Evolutionary conservation across 1,140 invertebrate species (phyloP).

Genomic region (Lanistes nyassanus): DNA sequence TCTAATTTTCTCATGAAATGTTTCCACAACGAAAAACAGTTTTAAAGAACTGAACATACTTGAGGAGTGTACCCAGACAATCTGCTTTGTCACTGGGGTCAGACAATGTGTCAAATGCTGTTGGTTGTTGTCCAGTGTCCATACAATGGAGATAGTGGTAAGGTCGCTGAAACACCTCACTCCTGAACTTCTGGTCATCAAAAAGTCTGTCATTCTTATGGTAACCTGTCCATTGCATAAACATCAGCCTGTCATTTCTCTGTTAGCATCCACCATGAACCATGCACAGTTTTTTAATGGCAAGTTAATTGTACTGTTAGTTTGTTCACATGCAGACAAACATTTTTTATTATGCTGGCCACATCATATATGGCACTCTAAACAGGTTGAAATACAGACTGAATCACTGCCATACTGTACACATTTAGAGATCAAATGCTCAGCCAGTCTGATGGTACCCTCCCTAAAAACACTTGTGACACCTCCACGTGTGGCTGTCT

Average conservation of each 20-base stretch:
- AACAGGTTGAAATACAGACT: not conserved
- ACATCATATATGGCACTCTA: not conserved
- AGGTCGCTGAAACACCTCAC: constrained; percentile 55
- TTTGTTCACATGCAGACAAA: not conserved
- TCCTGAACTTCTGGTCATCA: constrained; percentile 53
- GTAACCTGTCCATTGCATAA: constrained; percentile 29
- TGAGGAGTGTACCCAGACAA: constrained; percentile 39
- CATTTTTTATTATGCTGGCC: not conserved
- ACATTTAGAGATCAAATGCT: not conserved
- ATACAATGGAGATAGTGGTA: constrained; percentile 49
- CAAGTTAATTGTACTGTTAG: not conserved
- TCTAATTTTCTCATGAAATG: too few relatives aligned
- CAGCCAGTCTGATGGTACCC: too few relatives aligned
- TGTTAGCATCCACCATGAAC: too few relatives aligned
- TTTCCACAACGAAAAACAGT: not conserved
- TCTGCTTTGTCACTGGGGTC: constrained; percentile 11
- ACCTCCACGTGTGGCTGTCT: not conserved
- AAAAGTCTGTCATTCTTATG: constrained; percentile 47
- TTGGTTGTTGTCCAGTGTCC: constrained; percentile 1
- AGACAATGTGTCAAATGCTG: not conserved
- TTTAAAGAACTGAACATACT: constrained; percentile 1
- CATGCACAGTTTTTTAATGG: too few relatives aligned
- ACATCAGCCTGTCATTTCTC: not conserved
- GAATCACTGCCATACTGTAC: not conserved
- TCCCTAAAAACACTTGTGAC: not conserved